A percentile compares a stretch with the other conserved stretches of the same genome.
These are phyloP conservation scores for Epinotia bilunana DNA, from an alignment of 2,888 invertebrate species.

Conservation along the genomic window DNA sequence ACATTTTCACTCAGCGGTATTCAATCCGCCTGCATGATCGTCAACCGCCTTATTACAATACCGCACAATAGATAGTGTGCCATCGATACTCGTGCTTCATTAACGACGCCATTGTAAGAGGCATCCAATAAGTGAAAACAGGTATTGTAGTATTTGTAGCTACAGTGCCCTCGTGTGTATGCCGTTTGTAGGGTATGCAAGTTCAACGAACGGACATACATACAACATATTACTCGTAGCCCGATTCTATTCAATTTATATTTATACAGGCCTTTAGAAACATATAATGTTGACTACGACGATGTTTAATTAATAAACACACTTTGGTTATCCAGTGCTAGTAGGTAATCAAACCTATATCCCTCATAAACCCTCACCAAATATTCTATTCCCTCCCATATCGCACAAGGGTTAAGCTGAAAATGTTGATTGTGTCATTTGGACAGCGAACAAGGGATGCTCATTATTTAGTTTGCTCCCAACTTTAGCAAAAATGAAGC, in stretches of 20 bases:
- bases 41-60: too few species aligned
- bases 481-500: constrained; percentile 23
- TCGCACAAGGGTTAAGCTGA: constrained; percentile 36
- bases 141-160: neutral
- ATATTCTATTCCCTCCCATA: constrained; percentile 27
- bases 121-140: constrained; percentile 20
- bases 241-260: too few species aligned
- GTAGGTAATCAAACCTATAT: constrained; percentile 2
- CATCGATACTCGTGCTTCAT: constrained; percentile 21
- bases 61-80: constrained; percentile 23
- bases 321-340: too few species aligned
- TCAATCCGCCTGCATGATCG: too few species aligned
- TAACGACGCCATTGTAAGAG: constrained; percentile 18
- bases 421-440: constrained; percentile 28
- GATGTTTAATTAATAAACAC: too few species aligned
- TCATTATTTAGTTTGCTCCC: constrained; percentile 32
- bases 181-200: neutral
- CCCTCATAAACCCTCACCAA: constrained; percentile 22
- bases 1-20: too few species aligned
- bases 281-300: too few species aligned
- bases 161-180: neutral
- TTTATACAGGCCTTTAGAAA: too few species aligned
- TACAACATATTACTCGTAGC: neutral
- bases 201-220: neutral
- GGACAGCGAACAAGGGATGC: constrained; percentile 31